phyloP scores from a whole-genome alignment of 2,797 vertebrate genomes.

The Phoebastria nigripes region DNA sequence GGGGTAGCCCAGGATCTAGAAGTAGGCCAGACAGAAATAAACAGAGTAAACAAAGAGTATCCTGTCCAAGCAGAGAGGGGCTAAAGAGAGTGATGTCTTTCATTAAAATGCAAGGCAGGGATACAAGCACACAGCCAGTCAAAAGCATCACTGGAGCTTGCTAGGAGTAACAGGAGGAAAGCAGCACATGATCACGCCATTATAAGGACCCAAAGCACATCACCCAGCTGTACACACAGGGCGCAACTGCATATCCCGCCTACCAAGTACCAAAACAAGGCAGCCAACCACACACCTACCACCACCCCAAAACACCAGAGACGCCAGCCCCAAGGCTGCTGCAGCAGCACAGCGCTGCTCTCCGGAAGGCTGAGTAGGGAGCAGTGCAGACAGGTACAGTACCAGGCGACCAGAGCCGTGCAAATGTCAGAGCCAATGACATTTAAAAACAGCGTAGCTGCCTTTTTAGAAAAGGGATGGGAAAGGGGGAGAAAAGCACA shows the following conservation, averaged over 20 bases:
- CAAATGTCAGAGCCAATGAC: neutral
- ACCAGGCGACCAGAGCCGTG: rapidly evolving
- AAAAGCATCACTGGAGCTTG: slow-evolving; percentile 70
- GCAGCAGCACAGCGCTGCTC: neutral
- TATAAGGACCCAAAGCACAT: neutral
- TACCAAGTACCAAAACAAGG: neutral
- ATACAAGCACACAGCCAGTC: slow-evolving; percentile 72
- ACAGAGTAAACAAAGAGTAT: slow-evolving; percentile 80
- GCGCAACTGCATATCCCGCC: rapidly evolving
- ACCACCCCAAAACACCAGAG: neutral
- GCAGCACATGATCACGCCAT: neutral
- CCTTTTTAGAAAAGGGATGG: neutral
- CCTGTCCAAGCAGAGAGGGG: slow-evolving; percentile 77
- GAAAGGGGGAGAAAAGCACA: neutral
- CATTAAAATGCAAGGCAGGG: slow-evolving; percentile 86
- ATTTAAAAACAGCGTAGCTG: neutral
- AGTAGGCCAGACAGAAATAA: slow-evolving; percentile 69
- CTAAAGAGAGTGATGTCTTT: slow-evolving; percentile 78
- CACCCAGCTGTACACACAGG: neutral
- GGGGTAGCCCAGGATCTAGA: slow-evolving; percentile 32
- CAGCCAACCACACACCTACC: neutral
- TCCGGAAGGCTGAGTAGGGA: neutral
- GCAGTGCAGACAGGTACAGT: neutral
- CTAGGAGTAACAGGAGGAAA: neutral
- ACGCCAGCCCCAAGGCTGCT: neutral